Evolutionary conservation across 2,113 vertebrate species (phyloP), one percentile per base, ranked within the genome.

Genomic region (Neofelis nebulosa): DNA sequence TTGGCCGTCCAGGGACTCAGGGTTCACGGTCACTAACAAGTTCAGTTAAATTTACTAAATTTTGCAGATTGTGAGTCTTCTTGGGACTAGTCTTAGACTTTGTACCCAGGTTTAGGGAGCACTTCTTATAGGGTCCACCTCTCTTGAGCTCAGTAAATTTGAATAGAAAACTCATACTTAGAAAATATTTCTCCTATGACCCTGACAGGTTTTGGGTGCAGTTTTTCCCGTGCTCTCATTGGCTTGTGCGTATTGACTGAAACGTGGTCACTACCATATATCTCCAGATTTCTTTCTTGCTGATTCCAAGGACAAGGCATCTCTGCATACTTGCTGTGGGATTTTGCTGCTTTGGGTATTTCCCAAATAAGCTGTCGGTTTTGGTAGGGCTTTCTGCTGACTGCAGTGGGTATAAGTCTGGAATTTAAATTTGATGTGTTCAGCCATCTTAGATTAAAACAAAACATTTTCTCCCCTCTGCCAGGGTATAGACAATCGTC

Each of bases 361-460:
- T 97, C 89, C 94, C 69, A 89, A 97, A 93, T 87, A 96, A 90
- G 57, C 83, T 81, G 57, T 83, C 84, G 86, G 19, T 84, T 13
- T 81, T 97, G 96, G 94, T 96, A 92, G 92, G 31, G 36, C 65
- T 98, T 96, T 89, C 65, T 98, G 95, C 79, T 93, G 94, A 98
- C 94, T 97, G 57, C n/a, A n/a, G 89, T 92, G 71, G 76, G 29
- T 83, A 90, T 74, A 94, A 92, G 79, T 88, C 83, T 98, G 80
- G 96, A 98, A 97, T 98, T 98, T 98, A 95, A 97, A 97, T 98
- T 90, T 95, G 79, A 95, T 97, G 57, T 88, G 61, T 95, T 96
- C 52, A 97, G 83, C 63, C 74, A 81, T 87, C 68, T 97, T 96
- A 94, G 63, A 89, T 73, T n/a, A 83, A 79, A 94, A 94, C 76